Base-by-base conservation (phyloP, 2,888 invertebrate genomes). In the Yponomeuta cagnagella region DNA sequence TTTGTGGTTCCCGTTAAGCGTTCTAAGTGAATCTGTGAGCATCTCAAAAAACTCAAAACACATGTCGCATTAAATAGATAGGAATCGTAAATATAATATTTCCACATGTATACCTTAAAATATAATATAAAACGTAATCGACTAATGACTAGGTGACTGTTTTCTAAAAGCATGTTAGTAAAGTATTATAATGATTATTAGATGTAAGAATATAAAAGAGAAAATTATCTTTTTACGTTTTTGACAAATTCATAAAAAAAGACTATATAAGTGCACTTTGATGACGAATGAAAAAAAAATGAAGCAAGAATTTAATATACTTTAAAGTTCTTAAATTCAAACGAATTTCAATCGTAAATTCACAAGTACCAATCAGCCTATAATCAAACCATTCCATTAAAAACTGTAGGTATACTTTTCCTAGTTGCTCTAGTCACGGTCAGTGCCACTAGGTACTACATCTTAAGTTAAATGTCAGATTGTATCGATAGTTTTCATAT, bases 391-490 rank as follows among this genome's bases (percentile, higher is more conserved):
- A 65, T 65, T 31, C 65, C 65, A 65, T 3, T 65, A 12, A 1
- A 65, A 65, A 30, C 52, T 58, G 52, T 58, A 58, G 1, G 15
- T 15, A 58, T 15, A 5, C 5, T 15, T 58, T 64, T 6, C 30
- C 10, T 30, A 9, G 2, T 75, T 72, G 82, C 83, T 86, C 89
- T 90, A 90, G 90, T 90, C 90, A 90, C 85, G 85, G 85, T 86
- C 85, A 86, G 85, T 86, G 77, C 77, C 85, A 78, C 84, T 87
- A 84, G 81, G 78, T 86, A 84, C 86, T 88, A 86, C 52, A 6
- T 37, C 2, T 2, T 37, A 37, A 37, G 5, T 43, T 43, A 43
- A 43, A 43, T 43, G 43, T 43, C 43, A 43, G 43, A 43, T 43
- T 43, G 43, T 43, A 43, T 43, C 6, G 43, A 43, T 37, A 37